phyloP scores from a whole-genome alignment of 2,797 vertebrate species.

The Schizopygopsis pylzovi region DNA sequence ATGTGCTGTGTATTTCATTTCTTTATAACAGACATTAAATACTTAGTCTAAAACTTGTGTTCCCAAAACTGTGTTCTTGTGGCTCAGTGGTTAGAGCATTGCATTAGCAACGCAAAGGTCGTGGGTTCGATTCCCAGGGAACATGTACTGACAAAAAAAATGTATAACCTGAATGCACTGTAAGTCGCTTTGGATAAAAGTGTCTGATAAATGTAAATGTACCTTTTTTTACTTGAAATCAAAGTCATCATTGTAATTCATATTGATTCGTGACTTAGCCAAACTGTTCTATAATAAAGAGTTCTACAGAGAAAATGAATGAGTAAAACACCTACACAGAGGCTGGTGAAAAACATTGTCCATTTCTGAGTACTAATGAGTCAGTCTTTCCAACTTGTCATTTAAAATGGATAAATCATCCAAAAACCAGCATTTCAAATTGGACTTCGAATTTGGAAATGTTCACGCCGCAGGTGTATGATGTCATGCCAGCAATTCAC shows the following conservation, averaged over 20 bases:
- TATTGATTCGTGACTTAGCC: not conserved
- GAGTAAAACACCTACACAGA: not conserved
- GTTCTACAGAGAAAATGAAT: not conserved
- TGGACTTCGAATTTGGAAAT: not conserved
- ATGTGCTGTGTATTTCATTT: not conserved
- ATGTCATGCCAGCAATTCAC: not conserved
- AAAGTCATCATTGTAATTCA: not conserved
- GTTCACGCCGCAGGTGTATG: not conserved
- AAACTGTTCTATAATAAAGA: not conserved
- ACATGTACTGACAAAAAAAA: too few relatives aligned
- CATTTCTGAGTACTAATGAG: not conserved
- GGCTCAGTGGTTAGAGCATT: too few relatives aligned
- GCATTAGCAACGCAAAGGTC: too few relatives aligned
- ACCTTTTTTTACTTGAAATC: not conserved
- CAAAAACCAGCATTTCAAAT: not conserved
- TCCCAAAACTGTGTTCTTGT: too few relatives aligned
- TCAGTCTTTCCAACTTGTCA: not conserved
- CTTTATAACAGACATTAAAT: not conserved
- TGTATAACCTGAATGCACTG: too few relatives aligned
- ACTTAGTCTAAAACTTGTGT: not conserved
- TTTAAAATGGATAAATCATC: not conserved
- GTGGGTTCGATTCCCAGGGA: too few relatives aligned
- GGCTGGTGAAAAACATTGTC: not conserved
- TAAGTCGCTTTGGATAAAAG: too few relatives aligned
- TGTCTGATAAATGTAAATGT: too few relatives aligned